Base-by-base conservation (phyloP, 1,140 invertebrate genomes). In the Luehdorfia chinensis region DNA sequence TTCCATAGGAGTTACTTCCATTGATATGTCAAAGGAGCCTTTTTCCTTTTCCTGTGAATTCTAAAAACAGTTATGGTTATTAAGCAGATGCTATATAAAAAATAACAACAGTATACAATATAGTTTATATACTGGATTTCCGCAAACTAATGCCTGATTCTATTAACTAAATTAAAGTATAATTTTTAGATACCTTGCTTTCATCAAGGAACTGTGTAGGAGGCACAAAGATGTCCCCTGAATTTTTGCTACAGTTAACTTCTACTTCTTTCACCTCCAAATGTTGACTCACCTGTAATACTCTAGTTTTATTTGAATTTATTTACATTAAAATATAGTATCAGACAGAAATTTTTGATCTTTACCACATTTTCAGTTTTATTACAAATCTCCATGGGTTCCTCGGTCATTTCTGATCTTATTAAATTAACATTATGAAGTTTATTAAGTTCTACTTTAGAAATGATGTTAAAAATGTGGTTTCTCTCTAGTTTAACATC, bases 191-290 rank as follows among this genome's bases (percentile, higher is more conserved):
- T 8, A 43, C 39, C 39, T 43, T 43, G 8, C 30, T 43, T 11
- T 15, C 44, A 43, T 84, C 79, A 46, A 73, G 31, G 45, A 84
- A 77, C 50, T 75, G 67, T 34, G 71, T 53, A 5, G 75, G 71
- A 32, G 79, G 77, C 28, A 71, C 50, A 8, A 79, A 11, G 25
- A 71, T 50, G 32, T 63, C 37, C 4, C 56, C 43, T 13, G 28
- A 13, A 18, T 53, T 53, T 4, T 39, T n/a, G 59, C 55, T 31
- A 63, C 4, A 27, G 41, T 67, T 49, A 12, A 66, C 44, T 58
- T 71, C 59, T 60, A 67, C 56, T 30, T n/a, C n/a, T n/a, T 62
- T 59, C 11, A n/a, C n/a, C n/a, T 44, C 30, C 19, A 25, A 23
- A 13, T 9, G 4, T 21, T 36, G 33, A 4, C 9, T 36, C 15